phyloP scores from a whole-genome alignment of 2,113 vertebrate species.

The Eulemur rufifrons region DNA sequence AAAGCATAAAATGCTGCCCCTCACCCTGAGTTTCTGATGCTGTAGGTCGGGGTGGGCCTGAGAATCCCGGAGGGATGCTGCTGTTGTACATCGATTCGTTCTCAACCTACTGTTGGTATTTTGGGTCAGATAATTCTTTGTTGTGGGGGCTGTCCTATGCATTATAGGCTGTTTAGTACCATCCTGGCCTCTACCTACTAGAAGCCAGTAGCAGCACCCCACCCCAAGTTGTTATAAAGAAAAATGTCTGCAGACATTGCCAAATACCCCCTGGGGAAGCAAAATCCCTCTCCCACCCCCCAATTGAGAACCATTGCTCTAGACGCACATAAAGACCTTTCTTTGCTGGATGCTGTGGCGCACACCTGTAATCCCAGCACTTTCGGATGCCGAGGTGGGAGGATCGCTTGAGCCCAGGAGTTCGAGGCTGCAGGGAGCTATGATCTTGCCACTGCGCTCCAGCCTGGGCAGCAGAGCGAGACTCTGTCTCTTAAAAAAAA shows the following conservation, averaged over 20 bases:
- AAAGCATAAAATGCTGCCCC: neutral
- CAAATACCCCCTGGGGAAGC: neutral
- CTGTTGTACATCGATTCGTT: neutral
- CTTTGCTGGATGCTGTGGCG: neutral
- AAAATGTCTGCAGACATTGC: neutral
- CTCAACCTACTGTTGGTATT: neutral
- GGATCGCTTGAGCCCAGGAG: no score
- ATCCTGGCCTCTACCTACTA: neutral
- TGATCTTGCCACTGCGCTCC: no score
- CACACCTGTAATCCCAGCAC: no score
- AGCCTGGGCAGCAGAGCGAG: no score
- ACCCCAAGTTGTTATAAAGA: neutral
- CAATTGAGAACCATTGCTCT: neutral
- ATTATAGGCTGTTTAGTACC: neutral
- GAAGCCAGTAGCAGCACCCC: neutral
- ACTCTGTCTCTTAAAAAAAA: no score
- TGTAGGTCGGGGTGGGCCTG: neutral
- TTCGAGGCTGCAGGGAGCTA: no score
- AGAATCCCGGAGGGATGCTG: neutral
- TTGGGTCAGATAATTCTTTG: neutral
- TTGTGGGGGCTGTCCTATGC: no score
- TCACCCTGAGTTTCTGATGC: neutral
- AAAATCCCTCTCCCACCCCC: neutral
- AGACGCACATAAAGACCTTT: neutral
- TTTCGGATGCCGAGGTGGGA: no score